Conservation (phyloP, 2,888 invertebrate genomes). For the Opisthograptis luteolata region DNA sequence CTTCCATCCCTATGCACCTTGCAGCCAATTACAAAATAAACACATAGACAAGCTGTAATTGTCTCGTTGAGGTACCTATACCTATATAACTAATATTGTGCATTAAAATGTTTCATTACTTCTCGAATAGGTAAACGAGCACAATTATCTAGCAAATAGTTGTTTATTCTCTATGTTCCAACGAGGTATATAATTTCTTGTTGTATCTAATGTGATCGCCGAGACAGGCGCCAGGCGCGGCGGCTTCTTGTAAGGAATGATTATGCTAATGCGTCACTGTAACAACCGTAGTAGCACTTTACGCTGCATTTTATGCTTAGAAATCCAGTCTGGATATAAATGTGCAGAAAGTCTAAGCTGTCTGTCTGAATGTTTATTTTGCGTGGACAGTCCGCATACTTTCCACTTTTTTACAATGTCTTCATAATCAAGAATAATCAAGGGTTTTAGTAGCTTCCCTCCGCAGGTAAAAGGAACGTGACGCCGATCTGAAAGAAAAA, state of each 20-base stretch:
- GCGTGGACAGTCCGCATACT: too few species aligned
- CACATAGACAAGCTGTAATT: conserved; percentile 9
- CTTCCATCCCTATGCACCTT: conserved; percentile 39
- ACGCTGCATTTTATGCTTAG: conserved; percentile 42
- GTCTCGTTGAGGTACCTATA: conserved; percentile 6
- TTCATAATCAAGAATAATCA: too few species aligned
- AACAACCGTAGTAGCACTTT: conserved; percentile 54
- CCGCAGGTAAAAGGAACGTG: too few species aligned
- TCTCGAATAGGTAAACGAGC: conserved; percentile 61
- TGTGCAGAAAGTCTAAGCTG: neutral
- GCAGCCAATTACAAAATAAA: conserved; percentile 37
- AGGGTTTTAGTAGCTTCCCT: too few species aligned
- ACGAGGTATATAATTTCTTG: conserved; percentile 76
- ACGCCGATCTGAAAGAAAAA: too few species aligned
- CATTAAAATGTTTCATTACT: conserved; percentile 18
- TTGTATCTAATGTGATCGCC: conserved; percentile 72
- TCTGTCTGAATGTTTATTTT: conserved; percentile 9
- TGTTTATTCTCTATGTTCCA: conserved; percentile 71
- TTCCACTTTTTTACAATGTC: too few species aligned
- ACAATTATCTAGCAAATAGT: conserved; percentile 73
- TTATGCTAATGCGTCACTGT: conserved; percentile 73
- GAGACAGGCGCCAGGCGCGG: conserved; percentile 76
- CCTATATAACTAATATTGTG: conserved; percentile 21
- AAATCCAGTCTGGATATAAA: conserved; percentile 8
- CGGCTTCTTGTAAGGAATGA: conserved; percentile 73